Evolutionary conservation across 2,888 invertebrate species (phyloP).

Genomic region (Phortica magna): DNA sequence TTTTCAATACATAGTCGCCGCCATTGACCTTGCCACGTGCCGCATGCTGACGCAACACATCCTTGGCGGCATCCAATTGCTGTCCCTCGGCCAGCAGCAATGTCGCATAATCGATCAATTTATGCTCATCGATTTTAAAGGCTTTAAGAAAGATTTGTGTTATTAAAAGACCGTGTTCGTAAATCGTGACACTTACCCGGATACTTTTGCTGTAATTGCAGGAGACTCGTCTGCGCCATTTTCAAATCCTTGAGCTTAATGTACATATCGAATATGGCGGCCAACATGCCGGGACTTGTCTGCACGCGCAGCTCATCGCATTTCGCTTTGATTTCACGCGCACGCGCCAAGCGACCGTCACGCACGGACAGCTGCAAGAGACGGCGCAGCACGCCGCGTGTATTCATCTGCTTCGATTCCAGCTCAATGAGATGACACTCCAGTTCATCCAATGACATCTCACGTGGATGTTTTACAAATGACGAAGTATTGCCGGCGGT

Average conservation of each 20-base stretch:
- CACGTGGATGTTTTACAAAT: conserved; percentile 80
- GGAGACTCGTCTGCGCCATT: conserved; percentile 79
- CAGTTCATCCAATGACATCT: conserved; percentile 83
- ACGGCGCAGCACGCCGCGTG: conserved; percentile 82
- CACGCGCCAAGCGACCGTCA: conserved; percentile 80
- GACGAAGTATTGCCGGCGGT: conserved; percentile 42
- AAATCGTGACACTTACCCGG: conserved; percentile 78
- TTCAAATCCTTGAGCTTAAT: conserved; percentile 80
- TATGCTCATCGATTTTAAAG: conserved; percentile 83
- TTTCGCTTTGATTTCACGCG: conserved; percentile 80
- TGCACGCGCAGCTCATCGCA: conserved; percentile 80
- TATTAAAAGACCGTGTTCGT: no score
- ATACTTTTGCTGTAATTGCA: conserved; percentile 79
- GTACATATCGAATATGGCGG: conserved; percentile 82
- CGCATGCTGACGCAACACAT: conserved; percentile 79
- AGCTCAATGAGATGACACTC: conserved; percentile 83
- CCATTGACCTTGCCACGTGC: conserved; percentile 75
- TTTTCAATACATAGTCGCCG: conserved; percentile 80
- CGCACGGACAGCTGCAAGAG: conserved; percentile 81
- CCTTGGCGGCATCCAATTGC: conserved; percentile 67
- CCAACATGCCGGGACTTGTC: conserved; percentile 83
- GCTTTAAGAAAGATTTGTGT: conserved; percentile 57
- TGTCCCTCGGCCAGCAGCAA: conserved; percentile 79
- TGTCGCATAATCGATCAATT: conserved; percentile 82
- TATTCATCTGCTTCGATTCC: conserved; percentile 83